Evolutionary conservation across 2,888 invertebrate genomes (phyloP), one percentile per base, ranked within the genome.

Genomic region (Lissocephala sabroskyi): DNA sequence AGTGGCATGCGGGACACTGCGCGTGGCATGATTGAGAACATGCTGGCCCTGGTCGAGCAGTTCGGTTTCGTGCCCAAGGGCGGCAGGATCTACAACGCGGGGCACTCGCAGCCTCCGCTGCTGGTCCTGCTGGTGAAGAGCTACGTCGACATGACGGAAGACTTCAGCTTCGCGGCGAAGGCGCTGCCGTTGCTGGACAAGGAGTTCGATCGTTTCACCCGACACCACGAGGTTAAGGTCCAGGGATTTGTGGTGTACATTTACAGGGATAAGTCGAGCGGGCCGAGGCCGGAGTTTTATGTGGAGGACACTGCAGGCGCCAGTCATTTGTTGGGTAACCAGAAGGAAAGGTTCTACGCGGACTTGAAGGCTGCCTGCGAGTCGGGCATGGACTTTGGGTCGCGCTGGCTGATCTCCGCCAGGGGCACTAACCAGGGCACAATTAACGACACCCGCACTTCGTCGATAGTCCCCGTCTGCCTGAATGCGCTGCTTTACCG

Each of bases 371-470:
- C 96, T 0, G 96, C 92, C 0, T 96, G 96, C 0, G 97, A 97
- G 82, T 95, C 95, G 0, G 97, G 97, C 1, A 96, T 96, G 96
- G 96, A 97, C 79, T 98, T 96, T 84, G 95, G 95, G 0, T 91
- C 92, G 1, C 87, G 97, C 37, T 97, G 97, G 97, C 93, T 94
- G 80, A 88, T 92, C 44, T 75, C 81, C 13, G 84, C 88, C 0
- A 88, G 89, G 46, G 89, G 89, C 7, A 89, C 89, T 0, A 90
- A 90, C 65, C 88, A 89, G 86, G 92, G 92, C 87, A 83, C 78
- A 66, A 85, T 97, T 35, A 88, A 89, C 2, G 89, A 94, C 76
- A 87, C 93, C 52, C 91, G 91, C 78, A 93, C 95, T 2, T 88
- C 91, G 6, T 89, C 91, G 19, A 92, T 97, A 57, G 86, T 96